Evolutionary conservation across 2,113 vertebrate genomes (phyloP).

Genomic region (Chitala chitala): DNA sequence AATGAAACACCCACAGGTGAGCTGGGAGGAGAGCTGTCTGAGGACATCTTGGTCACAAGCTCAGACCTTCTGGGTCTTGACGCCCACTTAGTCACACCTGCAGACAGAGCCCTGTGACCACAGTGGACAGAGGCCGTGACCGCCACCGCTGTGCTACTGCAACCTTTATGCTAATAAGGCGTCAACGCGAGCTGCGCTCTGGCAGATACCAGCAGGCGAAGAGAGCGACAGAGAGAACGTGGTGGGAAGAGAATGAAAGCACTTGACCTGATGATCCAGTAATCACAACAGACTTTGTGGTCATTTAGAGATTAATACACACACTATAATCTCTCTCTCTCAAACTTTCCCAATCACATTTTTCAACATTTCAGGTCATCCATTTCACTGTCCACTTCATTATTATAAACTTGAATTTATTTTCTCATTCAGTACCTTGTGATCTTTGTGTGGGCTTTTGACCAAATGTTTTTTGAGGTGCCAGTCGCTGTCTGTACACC

Average conservation of each 20-base stretch:
- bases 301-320: neutral
- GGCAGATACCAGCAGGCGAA: neutral
- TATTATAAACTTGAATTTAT: neutral
- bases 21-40: no score
- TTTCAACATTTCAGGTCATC: neutral
- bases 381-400: neutral
- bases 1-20: no score
- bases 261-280: neutral
- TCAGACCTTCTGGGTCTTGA: no score
- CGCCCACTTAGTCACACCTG: no score
- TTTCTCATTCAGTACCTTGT: neutral
- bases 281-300: neutral
- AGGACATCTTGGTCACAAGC: no score
- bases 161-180: no score
- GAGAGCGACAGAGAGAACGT: neutral
- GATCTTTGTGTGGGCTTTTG: no score
- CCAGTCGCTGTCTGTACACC: no score
- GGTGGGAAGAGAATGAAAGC: no score
- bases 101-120: neutral
- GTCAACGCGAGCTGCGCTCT: neutral
- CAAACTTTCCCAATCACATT: neutral
- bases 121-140: neutral
- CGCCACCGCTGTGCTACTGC: no score
- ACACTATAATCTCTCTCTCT: neutral
- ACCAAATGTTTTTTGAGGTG: no score